phyloP scores from a whole-genome alignment of 30 jellyfish, hydroid and myxozoan species.

The Rhopilema esculentum region DNA sequence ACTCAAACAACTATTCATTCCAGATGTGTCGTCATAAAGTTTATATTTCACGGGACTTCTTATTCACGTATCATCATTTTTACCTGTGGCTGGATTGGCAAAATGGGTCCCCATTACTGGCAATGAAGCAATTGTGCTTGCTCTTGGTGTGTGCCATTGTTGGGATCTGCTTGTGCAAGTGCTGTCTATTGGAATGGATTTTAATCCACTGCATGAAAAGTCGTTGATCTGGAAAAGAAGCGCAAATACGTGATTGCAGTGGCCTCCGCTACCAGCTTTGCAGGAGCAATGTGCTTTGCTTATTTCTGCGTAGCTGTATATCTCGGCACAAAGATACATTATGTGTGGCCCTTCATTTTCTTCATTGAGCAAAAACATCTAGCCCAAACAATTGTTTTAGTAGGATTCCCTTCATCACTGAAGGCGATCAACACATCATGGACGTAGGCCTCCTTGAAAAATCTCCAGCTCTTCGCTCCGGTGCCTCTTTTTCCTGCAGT shows the following conservation, averaged over 20 bases:
- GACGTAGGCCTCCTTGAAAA: constrained; percentile 3
- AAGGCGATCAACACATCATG: neutral
- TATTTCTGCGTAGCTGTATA: neutral
- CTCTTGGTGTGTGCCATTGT: constrained; percentile 10
- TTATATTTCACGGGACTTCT: neutral
- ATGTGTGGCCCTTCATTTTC: constrained; percentile 10
- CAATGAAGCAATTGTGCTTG: neutral
- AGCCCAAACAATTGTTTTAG: neutral
- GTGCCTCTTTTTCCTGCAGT: neutral
- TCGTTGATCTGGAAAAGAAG: neutral
- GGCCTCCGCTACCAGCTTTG: constrained; percentile 19
- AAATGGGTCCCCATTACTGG: constrained; percentile 11
- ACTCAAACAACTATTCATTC: constrained; percentile 7
- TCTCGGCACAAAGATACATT: neutral
- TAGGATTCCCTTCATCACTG: neutral
- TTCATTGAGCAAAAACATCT: neutral
- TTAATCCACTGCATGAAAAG: neutral
- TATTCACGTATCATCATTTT: neutral
- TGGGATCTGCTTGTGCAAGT: constrained; percentile 10
- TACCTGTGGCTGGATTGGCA: constrained; percentile 15
- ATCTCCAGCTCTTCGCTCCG: neutral
- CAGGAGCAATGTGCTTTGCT: constrained; percentile 8
- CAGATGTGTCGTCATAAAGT: constrained; percentile 4
- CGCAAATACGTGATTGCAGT: constrained; percentile 16
- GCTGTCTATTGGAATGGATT: neutral